Conservation (phyloP, 2,797 vertebrate genomes). For the Etheostoma nigrum region DNA sequence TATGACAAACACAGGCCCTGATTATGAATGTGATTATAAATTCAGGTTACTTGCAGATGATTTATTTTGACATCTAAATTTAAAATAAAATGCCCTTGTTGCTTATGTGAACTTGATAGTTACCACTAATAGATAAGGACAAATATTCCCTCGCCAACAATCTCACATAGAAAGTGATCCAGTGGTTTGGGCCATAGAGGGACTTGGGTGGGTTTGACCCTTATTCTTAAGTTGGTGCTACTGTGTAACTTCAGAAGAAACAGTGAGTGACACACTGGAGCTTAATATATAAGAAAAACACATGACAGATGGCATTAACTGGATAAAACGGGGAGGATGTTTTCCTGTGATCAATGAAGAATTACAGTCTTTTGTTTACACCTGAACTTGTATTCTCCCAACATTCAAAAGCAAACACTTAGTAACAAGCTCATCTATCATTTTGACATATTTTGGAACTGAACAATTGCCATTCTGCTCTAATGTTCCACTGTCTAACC, state of each 20-base stretch:
- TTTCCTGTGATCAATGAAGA: constrained; percentile 45
- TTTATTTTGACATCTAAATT: constrained; percentile 3
- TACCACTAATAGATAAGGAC: background rate
- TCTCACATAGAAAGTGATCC: constrained; percentile 5
- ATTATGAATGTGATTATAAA: background rate
- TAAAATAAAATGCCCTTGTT: background rate
- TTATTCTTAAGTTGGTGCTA: constrained; percentile 1
- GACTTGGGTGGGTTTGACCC: constrained; percentile 6
- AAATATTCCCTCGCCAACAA: constrained; percentile 7
- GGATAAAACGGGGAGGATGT: background rate
- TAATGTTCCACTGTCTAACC: constrained; percentile 61
- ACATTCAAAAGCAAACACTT: constrained; percentile 51
- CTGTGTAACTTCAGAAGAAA: background rate
- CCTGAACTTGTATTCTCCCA: constrained; percentile 36
- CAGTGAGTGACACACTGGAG: background rate
- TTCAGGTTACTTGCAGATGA: background rate
- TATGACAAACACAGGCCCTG: background rate
- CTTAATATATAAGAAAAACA: background rate
- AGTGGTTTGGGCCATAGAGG: constrained; percentile 28
- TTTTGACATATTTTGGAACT: constrained; percentile 75
- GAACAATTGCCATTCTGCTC: constrained; percentile 68
- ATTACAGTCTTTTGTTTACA: constrained; percentile 38
- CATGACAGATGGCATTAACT: background rate
- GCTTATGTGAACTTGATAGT: background rate
- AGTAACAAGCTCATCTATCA: constrained; percentile 71